phyloP scores from a whole-genome alignment of 2,888 invertebrate species.

The Magallana nippona region DNA sequence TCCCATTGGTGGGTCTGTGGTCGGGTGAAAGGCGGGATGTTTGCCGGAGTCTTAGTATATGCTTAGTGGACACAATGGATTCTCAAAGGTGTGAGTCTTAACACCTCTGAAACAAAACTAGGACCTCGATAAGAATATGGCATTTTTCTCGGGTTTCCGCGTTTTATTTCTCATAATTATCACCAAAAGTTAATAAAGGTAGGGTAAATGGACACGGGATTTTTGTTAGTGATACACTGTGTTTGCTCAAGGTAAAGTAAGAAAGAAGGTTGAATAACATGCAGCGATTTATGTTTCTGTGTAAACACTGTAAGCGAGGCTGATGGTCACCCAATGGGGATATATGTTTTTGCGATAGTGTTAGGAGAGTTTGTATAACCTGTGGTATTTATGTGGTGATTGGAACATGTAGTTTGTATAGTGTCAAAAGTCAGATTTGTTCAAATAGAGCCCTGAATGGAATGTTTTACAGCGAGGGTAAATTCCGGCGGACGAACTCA shows the following conservation, averaged over 20 bases:
- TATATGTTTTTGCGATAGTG: background rate
- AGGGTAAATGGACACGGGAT: background rate
- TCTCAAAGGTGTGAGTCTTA: background rate
- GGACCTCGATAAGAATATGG: background rate
- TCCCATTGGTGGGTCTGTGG: background rate
- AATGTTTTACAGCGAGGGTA: background rate
- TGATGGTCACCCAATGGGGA: background rate
- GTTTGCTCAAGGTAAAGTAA: background rate
- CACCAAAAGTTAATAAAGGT: background rate
- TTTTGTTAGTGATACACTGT: background rate
- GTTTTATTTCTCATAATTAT: background rate
- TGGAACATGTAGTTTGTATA: background rate
- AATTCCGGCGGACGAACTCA: background rate
- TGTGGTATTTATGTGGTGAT: background rate
- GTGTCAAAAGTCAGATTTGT: conserved; percentile 26
- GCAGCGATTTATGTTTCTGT: background rate
- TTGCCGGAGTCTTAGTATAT: background rate
- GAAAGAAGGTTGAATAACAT: background rate
- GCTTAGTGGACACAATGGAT: background rate
- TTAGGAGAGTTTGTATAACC: background rate
- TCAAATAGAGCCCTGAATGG: background rate
- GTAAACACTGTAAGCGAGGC: background rate
- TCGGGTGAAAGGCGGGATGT: background rate
- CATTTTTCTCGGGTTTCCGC: background rate
- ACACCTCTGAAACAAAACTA: background rate